Evolutionary conservation across 2,888 invertebrate species (phyloP), one percentile per base, ranked within the genome.

Genomic region (Toxonevra muliebris): DNA sequence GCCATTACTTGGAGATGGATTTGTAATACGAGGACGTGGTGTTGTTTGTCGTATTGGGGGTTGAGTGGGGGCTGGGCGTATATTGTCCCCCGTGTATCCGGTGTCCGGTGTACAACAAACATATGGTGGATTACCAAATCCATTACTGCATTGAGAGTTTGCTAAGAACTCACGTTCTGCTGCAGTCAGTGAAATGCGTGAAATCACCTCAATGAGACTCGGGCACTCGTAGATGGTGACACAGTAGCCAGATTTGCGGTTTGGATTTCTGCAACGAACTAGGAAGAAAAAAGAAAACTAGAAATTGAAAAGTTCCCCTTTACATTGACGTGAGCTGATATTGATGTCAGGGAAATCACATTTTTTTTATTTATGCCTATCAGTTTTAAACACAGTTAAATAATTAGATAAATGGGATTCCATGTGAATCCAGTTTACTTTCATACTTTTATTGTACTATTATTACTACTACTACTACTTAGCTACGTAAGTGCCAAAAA

Each of bases 261-360:
- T 84, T 7, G 85, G 85, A 75, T 83, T 85, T 4, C 11, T 61
- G 89, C 92, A 79, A 90, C 92, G 70, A 65, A 59, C 84, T 84
- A 48, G 2, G 30, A 30, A 7, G 30, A 30, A 30, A 30, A 7
- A 30, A 30, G 7, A 30, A 7, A n/a, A n/a, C n/a, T n/a, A n/a
- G n/a, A n/a, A n/a, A n/a, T n/a, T n/a, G n/a, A n/a, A n/a, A n/a
- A n/a, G n/a, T n/a, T n/a, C n/a, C n/a, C n/a, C n/a, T n/a, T n/a
- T n/a, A n/a, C n/a, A n/a, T n/a, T n/a, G n/a, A n/a, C n/a, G n/a
- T n/a, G n/a, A n/a, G n/a, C n/a, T n/a, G n/a, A n/a, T n/a, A n/a
- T n/a, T n/a, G n/a, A n/a, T n/a, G n/a, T n/a, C n/a, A 30, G 30
- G 30, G 30, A 30, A 30, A 30, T 30, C 30, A 30, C 30, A 30